Evolutionary conservation across 2,797 vertebrate genomes (phyloP).

Genomic region (Linurgus olivaceus): DNA sequence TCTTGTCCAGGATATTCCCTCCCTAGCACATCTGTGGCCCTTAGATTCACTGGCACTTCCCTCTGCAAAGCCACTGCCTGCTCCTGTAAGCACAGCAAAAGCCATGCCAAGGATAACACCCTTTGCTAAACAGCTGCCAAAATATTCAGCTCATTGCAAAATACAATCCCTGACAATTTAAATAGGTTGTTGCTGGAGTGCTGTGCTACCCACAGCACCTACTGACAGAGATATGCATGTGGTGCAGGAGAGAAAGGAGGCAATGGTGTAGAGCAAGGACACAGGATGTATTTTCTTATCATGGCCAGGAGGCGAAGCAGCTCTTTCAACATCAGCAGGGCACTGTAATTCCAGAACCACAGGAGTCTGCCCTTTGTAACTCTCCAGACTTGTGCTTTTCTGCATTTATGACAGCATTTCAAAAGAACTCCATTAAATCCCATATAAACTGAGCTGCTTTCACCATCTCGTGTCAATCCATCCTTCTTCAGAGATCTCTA

Average conservation of each 20-base stretch:
- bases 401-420: background rate
- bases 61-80: background rate
- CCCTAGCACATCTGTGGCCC: fast-evolving
- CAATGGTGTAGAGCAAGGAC: background rate
- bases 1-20: fast-evolving
- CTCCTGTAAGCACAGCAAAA: background rate
- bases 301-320: background rate
- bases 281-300: background rate
- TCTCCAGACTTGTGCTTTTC: background rate
- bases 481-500: background rate
- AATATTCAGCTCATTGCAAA: background rate
- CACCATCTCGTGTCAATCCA: background rate
- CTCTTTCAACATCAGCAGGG: background rate
- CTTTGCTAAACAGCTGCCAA: background rate
- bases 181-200: background rate
- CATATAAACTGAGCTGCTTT: fast-evolving
- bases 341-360: background rate
- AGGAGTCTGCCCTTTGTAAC: background rate
- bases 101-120: background rate
- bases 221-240: fast-evolving
- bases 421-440: background rate
- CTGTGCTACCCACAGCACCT: background rate
- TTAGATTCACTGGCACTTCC: background rate
- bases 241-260: background rate
- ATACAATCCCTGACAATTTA: background rate